These are phyloP conservation scores for Antechinus stuartii DNA, from an alignment of 2,113 vertebrate species.

Conservation along the genomic window DNA sequence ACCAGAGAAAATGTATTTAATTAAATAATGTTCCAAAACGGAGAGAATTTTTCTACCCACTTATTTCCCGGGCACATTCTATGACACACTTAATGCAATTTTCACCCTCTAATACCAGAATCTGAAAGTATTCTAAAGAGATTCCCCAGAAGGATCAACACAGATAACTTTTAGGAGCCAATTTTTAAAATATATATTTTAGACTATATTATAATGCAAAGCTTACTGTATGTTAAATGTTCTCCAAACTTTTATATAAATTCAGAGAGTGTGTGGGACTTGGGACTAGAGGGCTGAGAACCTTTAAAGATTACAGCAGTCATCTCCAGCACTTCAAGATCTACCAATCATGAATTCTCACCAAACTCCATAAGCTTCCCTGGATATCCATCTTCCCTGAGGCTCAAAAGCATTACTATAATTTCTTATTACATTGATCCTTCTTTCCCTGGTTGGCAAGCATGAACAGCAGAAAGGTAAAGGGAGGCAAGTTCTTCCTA, in stretches of 20 bases:
- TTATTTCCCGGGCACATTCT: constrained; percentile 46
- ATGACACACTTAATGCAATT: constrained; percentile 72
- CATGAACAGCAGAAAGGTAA: not conserved
- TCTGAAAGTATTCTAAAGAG: constrained; percentile 57
- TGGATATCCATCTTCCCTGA: constrained; percentile 17
- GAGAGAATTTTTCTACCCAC: constrained; percentile 77
- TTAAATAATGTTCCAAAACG: constrained; percentile 78
- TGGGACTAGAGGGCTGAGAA: constrained; percentile 66
- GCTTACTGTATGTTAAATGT: constrained; percentile 3
- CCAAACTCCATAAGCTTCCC: constrained; percentile 39
- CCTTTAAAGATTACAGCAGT: constrained; percentile 63
- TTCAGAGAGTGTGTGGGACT: constrained; percentile 55
- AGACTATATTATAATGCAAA: constrained; percentile 21
- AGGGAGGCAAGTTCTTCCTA: not conserved
- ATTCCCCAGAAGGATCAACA: constrained; percentile 15
- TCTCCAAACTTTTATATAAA: constrained; percentile 31
- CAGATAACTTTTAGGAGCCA: not conserved
- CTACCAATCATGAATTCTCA: constrained; percentile 55
- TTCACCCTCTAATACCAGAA: constrained; percentile 56
- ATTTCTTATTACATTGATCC: not conserved
- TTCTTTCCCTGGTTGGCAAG: not conserved
- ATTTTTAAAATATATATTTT: constrained; percentile 41
- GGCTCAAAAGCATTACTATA: not conserved
- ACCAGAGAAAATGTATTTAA: constrained; percentile 82
- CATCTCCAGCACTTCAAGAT: constrained; percentile 52